Evolutionary conservation across 2,113 vertebrate genomes (phyloP).

Genomic region (Larimichthys polyactis): DNA sequence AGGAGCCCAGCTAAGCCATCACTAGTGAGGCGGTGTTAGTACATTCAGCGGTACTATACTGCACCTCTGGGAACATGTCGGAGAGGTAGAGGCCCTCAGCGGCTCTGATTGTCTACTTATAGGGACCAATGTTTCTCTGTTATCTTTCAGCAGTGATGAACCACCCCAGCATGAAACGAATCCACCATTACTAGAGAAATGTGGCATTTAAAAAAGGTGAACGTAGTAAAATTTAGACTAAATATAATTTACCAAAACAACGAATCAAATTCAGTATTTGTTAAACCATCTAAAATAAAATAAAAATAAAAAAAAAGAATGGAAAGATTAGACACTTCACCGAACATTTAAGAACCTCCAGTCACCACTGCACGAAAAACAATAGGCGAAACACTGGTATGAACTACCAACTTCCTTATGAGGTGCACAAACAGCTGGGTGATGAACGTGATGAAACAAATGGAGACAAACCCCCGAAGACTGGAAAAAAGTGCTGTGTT

Average conservation of each 20-base stretch:
- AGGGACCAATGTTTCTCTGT: slow-evolving; percentile 65
- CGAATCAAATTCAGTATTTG: background rate
- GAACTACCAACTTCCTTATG: slow-evolving; percentile 42
- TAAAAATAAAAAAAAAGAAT: background rate
- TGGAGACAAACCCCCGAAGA: slow-evolving; percentile 43
- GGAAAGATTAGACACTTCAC: slow-evolving; percentile 12
- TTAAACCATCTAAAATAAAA: slow-evolving; percentile 5
- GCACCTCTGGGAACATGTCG: slow-evolving; percentile 70
- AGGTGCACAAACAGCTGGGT: slow-evolving; percentile 29
- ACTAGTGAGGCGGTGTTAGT: slow-evolving; percentile 82
- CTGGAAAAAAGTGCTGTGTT: slow-evolving; percentile 68
- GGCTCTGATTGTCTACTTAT: slow-evolving; percentile 79
- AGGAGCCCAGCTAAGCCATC: slow-evolving; percentile 71
- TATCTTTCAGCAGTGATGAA: slow-evolving; percentile 57
- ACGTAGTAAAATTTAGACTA: slow-evolving; percentile 25
- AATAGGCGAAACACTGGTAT: slow-evolving; percentile 54
- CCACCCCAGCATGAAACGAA: slow-evolving; percentile 15
- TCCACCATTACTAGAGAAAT: slow-evolving; percentile 27
- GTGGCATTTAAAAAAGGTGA: slow-evolving; percentile 47
- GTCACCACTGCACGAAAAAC: slow-evolving; percentile 50
- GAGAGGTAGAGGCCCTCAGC: slow-evolving; percentile 77
- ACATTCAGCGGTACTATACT: slow-evolving; percentile 78
- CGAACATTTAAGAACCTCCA: slow-evolving; percentile 30
- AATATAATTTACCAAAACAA: slow-evolving; percentile 1
- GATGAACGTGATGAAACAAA: slow-evolving; percentile 42